phyloP scores from a whole-genome alignment of 2,797 vertebrate species.

The Podargus strigoides region DNA sequence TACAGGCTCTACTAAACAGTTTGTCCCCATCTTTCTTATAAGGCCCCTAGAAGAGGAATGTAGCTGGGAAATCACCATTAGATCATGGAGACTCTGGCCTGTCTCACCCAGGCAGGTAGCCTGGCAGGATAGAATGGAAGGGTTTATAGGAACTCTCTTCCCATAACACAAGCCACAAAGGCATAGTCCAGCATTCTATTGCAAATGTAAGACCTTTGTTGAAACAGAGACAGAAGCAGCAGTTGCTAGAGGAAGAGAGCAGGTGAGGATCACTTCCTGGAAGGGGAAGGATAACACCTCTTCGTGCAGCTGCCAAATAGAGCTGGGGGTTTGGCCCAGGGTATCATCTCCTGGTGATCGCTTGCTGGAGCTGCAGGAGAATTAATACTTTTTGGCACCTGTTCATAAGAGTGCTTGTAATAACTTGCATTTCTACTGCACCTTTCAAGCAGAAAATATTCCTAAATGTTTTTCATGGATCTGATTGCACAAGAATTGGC shows the following conservation, averaged over 20 bases:
- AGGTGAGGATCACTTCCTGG: not conserved
- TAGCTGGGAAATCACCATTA: not conserved
- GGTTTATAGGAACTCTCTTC: not conserved
- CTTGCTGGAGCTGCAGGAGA: not conserved
- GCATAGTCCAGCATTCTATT: not conserved
- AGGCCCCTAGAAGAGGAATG: not conserved
- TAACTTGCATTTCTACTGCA: not conserved
- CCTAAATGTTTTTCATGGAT: not conserved
- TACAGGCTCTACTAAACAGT: not conserved
- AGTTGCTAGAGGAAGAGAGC: not conserved
- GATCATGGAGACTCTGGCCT: not conserved
- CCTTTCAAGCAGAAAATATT: conserved; percentile 17
- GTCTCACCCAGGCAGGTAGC: not conserved
- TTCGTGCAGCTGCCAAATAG: not conserved
- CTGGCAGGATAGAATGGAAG: not conserved
- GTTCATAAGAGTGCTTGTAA: conserved; percentile 2
- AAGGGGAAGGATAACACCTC: not conserved
- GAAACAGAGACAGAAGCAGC: not conserved
- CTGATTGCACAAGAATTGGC: not conserved
- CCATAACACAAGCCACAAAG: not conserved
- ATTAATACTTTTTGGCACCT: not conserved
- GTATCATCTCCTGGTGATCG: not conserved
- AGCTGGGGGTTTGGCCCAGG: not conserved
- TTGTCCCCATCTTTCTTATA: not conserved
- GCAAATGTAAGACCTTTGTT: not conserved